These are phyloP conservation scores for Chalcis sispes DNA, from an alignment of 2,888 invertebrate species.

Conservation along the genomic window DNA sequence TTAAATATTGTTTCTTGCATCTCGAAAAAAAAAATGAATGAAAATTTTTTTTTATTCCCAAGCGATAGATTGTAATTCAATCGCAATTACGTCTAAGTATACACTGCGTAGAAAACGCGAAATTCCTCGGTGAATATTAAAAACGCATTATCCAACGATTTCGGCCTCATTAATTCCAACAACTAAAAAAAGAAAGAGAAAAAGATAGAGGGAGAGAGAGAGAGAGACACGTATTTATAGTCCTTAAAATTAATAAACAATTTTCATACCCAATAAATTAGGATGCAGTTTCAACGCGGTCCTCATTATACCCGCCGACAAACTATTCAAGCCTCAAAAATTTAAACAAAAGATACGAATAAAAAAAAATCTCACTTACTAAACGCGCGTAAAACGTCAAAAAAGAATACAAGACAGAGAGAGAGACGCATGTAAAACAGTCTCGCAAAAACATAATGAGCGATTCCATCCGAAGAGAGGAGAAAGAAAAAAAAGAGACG, in stretches of 20 bases:
- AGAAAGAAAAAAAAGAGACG: constrained; percentile 37
- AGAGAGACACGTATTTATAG: constrained; percentile 3
- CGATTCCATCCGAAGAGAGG: constrained; percentile 42
- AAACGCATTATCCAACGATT: constrained; percentile 51
- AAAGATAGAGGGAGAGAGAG: not conserved
- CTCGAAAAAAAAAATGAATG: constrained; percentile 23
- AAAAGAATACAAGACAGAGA: not conserved
- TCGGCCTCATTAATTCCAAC: constrained; percentile 25
- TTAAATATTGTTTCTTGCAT: constrained; percentile 10
- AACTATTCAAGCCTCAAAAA: constrained; percentile 2
- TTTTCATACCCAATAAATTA: constrained; percentile 57
- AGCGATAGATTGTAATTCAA: constrained; percentile 35
- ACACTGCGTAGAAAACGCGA: constrained; percentile 11
- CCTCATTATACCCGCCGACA: constrained; percentile 33
- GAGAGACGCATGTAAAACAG: constrained; percentile 38
- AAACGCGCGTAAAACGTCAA: constrained; percentile 9
- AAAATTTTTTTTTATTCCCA: constrained; percentile 25
- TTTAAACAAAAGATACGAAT: constrained; percentile 50
- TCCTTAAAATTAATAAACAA: constrained; percentile 51
- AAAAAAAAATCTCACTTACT: constrained; percentile 16
- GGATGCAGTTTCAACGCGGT: not conserved
- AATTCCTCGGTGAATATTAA: constrained; percentile 42
- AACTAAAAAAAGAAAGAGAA: not conserved
- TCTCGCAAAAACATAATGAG: constrained; percentile 49
- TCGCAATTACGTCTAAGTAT: constrained; percentile 49